Base-by-base conservation (phyloP, 2,888 invertebrate genomes). In the Perizoma flavofasciatum region DNA sequence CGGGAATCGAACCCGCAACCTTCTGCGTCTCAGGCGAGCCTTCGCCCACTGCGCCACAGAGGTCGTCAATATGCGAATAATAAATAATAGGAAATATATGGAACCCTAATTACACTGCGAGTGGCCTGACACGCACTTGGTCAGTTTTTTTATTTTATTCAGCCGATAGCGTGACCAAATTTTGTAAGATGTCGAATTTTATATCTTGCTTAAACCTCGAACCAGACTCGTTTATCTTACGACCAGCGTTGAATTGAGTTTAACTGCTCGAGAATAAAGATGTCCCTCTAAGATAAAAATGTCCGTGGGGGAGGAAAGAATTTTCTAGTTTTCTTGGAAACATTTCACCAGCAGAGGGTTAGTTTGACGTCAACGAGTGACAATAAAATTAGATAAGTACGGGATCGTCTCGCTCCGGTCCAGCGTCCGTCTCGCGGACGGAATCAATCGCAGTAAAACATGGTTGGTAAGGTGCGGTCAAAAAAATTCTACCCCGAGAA, bases 341-440 rank as follows among this genome's bases (percentile, higher is more conserved):
- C 77, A 76, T 79, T 77, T 78, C 74, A 69, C 75, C 71, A 70
- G 77, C 83, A 82, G 83, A 85, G 86, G 85, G 85, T 86, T 77
- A 75, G 76, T 75, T 74, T 73, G 78, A 76, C 80, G 79, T 78
- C 81, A 80, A 76, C 82, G 83, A 85, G 86, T 90, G 89, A 91
- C 89, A 90, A 89, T 91, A 91, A 91, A 91, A 91, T 91, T 89
- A 91, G 90, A 91, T 90, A 91, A 90, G 89, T 90, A 86, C 85
- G 80, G 87, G 86, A 88, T 85, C 85, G 85, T 81, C 81, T 77
- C 79, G 83, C 78, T 81, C 69, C 74, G 78, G 79, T 75, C 79
- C 80, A 68, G 78, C 79, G 80, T 85, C 83, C 84, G 85, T 84
- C 86, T 86, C 87, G 85, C 73, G 84, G 86, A 83, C 81, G 81